Percentiles rank a stretch among this genome's conserved stretches.
These are phyloP conservation scores for Cranoglanis bouderius DNA, from an alignment of 2,113 vertebrate genomes.

Conservation along the genomic window DNA sequence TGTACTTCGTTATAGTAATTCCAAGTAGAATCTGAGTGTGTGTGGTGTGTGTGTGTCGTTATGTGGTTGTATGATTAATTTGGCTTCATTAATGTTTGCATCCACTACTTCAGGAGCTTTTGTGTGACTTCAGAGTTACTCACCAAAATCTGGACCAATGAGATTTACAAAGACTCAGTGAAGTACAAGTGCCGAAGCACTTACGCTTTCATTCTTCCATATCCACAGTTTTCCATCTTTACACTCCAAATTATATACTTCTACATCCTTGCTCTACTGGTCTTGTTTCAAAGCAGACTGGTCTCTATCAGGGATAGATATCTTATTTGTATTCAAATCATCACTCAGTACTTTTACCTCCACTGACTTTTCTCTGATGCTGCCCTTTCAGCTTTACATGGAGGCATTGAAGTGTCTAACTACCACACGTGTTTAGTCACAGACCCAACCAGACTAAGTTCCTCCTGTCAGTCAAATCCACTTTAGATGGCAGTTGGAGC, in stretches of 20 bases:
- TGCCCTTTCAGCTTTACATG: neutral
- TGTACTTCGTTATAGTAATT: constrained; percentile 41
- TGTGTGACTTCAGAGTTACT: constrained; percentile 39
- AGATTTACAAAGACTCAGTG: constrained; percentile 15
- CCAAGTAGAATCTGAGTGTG: neutral
- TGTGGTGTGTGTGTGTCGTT: constrained; percentile 22
- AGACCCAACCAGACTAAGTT: neutral
- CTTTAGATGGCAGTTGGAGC: neutral
- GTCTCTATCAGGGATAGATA: neutral
- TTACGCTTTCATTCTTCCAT: neutral
- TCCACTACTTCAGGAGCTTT: constrained; percentile 26
- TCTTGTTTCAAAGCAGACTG: neutral
- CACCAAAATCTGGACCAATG: constrained; percentile 15
- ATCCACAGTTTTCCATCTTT: neutral
- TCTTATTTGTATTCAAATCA: neutral
- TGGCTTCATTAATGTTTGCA: constrained; percentile 42
- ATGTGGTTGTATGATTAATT: constrained; percentile 35
- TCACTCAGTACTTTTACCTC: neutral
- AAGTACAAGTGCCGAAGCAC: neutral
- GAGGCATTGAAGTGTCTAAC: neutral
- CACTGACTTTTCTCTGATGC: neutral
- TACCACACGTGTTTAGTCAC: neutral
- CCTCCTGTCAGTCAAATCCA: neutral
- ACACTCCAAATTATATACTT: neutral
- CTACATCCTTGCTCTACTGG: too few relatives aligned